phyloP scores from a whole-genome alignment of 2,113 vertebrate species.

The Oryzias celebensis region DNA sequence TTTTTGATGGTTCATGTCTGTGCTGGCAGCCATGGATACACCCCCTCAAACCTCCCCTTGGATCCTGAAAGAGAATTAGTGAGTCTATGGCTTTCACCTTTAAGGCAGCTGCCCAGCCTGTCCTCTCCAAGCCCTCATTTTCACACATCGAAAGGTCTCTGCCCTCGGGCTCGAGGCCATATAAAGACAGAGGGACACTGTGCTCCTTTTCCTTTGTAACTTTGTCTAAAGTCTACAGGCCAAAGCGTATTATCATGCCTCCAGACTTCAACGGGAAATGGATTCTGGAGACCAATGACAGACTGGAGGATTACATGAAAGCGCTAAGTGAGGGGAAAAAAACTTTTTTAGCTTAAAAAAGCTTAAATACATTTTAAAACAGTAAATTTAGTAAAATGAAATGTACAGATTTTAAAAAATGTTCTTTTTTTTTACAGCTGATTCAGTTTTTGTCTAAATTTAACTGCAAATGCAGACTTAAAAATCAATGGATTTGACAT shows the following conservation, averaged over 20 bases:
- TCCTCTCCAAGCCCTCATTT: conserved; percentile 38
- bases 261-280: conserved; percentile 87
- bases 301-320: conserved; percentile 91
- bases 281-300: conserved; percentile 86
- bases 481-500: too few species aligned
- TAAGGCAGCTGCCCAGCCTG: conserved; percentile 30
- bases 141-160: conserved; percentile 63
- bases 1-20: neutral
- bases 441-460: too few species aligned
- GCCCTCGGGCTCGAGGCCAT: conserved; percentile 26
- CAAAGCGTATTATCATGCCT: conserved; percentile 77
- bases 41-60: neutral
- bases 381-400: neutral
- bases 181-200: conserved; percentile 42
- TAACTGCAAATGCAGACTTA: neutral
- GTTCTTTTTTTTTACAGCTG: neutral
- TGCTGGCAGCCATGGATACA: neutral
- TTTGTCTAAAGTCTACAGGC: conserved; percentile 38
- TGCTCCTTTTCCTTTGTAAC: conserved; percentile 23
- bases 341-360: too few species aligned
- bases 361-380: too few species aligned
- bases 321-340: conserved; percentile 82
- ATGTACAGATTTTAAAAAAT: neutral
- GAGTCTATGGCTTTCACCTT: neutral
- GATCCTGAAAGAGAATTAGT: conserved; percentile 23